Conservation (phyloP, 2,888 invertebrate genomes). For the Oscheius sp. region DNA sequence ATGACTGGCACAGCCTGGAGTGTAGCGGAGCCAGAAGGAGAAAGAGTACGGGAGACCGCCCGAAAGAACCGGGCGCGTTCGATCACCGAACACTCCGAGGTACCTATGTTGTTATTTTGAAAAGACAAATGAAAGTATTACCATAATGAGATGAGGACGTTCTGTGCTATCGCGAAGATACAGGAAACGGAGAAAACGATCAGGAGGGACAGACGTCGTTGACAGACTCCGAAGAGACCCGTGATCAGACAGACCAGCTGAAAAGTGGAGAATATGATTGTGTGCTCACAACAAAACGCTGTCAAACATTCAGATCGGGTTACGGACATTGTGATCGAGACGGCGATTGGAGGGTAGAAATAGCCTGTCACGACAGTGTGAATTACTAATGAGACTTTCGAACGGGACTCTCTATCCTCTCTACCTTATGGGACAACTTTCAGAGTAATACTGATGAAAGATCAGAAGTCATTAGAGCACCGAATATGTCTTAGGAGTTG, state of each 20-base stretch:
- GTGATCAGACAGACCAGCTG: slow-evolving; percentile 64
- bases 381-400: no score
- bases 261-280: slow-evolving; percentile 24
- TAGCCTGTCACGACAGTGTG: no score
- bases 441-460: no score
- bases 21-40: slow-evolving; percentile 66
- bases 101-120: slow-evolving; percentile 41
- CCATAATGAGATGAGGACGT: slow-evolving; percentile 61
- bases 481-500: no score
- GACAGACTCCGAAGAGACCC: slow-evolving; percentile 63
- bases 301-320: no score
- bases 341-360: no score
- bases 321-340: no score
- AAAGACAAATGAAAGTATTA: background rate
- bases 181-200: slow-evolving; percentile 53
- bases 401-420: background rate
- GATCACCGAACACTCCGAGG: slow-evolving; percentile 59
- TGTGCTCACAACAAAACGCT: no score
- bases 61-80: slow-evolving; percentile 52
- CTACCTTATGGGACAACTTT: background rate
- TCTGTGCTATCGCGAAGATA: slow-evolving; percentile 56
- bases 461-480: no score
- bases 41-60: slow-evolving; percentile 66
- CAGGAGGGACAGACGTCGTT: slow-evolving; percentile 61
- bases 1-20: slow-evolving; percentile 61